phyloP scores from a whole-genome alignment of 2,797 vertebrate genomes.

The Propithecus deckenii region DNA sequence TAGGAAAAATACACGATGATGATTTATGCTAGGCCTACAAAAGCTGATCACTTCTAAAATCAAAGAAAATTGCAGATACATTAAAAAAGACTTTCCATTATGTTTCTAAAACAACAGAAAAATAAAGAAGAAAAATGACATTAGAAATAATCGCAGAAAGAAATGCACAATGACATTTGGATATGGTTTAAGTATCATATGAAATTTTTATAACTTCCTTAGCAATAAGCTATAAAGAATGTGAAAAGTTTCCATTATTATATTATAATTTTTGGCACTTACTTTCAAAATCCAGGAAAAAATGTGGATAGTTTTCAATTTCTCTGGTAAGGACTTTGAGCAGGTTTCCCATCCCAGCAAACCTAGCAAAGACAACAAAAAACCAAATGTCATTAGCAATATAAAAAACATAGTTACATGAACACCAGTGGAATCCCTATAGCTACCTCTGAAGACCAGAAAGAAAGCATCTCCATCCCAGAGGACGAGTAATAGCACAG shows the following conservation, averaged over 20 bases:
- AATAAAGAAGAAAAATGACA: slow-evolving; percentile 78
- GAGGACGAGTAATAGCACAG: no score
- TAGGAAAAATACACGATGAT: slow-evolving; percentile 77
- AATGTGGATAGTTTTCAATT: slow-evolving; percentile 99
- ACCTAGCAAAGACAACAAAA: slow-evolving; percentile 91
- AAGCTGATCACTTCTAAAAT: slow-evolving; percentile 95
- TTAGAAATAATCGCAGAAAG: slow-evolving; percentile 75
- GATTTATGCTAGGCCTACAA: slow-evolving; percentile 84
- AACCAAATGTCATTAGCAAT: slow-evolving; percentile 81
- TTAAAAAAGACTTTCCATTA: slow-evolving; percentile 95
- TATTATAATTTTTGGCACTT: slow-evolving; percentile 88
- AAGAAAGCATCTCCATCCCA: neutral
- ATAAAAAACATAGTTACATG: slow-evolving; percentile 60
- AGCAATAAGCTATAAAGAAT: slow-evolving; percentile 67
- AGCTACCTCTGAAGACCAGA: neutral
- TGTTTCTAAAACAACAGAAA: slow-evolving; percentile 88
- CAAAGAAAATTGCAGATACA: slow-evolving; percentile 96
- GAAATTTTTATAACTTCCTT: slow-evolving; percentile 67
- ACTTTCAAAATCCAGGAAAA: slow-evolving; percentile 99
- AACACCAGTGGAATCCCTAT: neutral
- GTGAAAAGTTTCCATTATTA: slow-evolving; percentile 65
- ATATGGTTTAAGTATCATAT: slow-evolving; percentile 64
- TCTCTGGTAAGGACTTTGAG: slow-evolving; percentile 99
- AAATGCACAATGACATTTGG: slow-evolving; percentile 67
- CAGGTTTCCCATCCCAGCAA: slow-evolving; percentile 99